Evolutionary conservation across 2,797 vertebrate species (phyloP).

Genomic region (Tachyglossus aculeatus): DNA sequence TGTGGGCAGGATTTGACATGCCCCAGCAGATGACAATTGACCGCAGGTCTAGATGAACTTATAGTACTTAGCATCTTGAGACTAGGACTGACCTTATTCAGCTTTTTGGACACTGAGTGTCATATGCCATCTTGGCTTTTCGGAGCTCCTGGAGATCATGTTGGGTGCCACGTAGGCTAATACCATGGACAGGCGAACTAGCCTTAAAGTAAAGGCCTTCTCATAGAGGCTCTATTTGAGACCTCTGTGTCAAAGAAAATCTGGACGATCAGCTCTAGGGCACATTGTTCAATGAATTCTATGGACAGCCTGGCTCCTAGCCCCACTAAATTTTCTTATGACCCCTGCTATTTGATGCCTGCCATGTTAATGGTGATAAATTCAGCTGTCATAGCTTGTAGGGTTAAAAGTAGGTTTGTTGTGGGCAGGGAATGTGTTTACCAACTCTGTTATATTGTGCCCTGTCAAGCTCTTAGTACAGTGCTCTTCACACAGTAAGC

Average conservation of each 20-base stretch:
- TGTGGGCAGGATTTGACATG: conserved; percentile 59
- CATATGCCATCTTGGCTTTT: not conserved
- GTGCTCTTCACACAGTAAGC: not conserved
- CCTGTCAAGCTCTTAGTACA: too few species aligned
- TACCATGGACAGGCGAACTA: not conserved
- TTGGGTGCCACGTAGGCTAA: not conserved
- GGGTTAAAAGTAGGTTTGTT: not conserved
- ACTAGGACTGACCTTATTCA: conserved; percentile 36
- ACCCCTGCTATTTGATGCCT: not conserved
- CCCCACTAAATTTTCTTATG: not conserved
- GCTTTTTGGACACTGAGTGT: conserved; percentile 34
- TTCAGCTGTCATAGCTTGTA: not conserved
- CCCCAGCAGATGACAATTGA: conserved; percentile 51
- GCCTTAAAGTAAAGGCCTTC: not conserved
- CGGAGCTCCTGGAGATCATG: conserved; percentile 8
- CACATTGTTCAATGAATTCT: not conserved
- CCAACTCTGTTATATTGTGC: too few species aligned
- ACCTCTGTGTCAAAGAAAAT: not conserved
- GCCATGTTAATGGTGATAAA: not conserved
- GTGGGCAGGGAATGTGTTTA: not conserved
- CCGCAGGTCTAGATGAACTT: conserved; percentile 45
- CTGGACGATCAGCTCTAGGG: conserved; percentile 6
- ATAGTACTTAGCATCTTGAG: conserved; percentile 34
- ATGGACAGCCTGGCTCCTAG: not conserved
- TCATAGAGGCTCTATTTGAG: not conserved